Evolutionary conservation across 2,888 invertebrate species (phyloP).

Genomic region (Acanthococcus lagerstroemiae): DNA sequence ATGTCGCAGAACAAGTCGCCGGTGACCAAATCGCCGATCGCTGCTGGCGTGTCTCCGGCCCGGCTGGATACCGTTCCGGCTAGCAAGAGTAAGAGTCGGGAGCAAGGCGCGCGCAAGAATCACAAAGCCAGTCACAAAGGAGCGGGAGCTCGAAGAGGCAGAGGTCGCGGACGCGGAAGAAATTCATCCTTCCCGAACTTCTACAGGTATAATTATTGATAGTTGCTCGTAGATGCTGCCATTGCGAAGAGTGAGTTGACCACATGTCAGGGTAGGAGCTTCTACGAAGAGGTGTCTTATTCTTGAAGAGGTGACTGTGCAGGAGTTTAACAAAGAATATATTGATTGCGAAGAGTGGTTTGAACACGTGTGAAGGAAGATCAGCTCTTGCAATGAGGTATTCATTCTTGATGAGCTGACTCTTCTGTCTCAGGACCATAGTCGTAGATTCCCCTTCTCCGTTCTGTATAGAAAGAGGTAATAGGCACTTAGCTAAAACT

Average conservation of each 20-base stretch:
- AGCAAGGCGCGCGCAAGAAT: conserved; percentile 42
- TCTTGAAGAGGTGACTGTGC: neutral
- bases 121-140: conserved; percentile 46
- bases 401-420: too few relatives aligned
- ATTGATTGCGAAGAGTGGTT: too few relatives aligned
- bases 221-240: too few relatives aligned
- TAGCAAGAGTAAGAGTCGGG: conserved; percentile 33
- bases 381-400: too few relatives aligned
- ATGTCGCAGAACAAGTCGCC: conserved; percentile 45
- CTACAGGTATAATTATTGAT: neutral
- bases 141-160: conserved; percentile 16
- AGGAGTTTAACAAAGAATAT: too few relatives aligned
- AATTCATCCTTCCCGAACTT: conserved; percentile 39
- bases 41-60: conserved; percentile 56
- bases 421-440: too few relatives aligned
- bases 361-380: too few relatives aligned
- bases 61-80: conserved; percentile 35
- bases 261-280: too few relatives aligned
- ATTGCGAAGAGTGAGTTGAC: too few relatives aligned
- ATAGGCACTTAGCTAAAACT: too few relatives aligned
- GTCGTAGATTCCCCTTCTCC: too few relatives aligned
- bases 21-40: conserved; percentile 54
- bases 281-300: neutral
- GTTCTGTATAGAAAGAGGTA: too few relatives aligned
- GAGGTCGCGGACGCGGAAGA: conserved; percentile 41